phyloP scores from a whole-genome alignment of 1,140 invertebrate genomes.

The Cyclina sinensis region DNA sequence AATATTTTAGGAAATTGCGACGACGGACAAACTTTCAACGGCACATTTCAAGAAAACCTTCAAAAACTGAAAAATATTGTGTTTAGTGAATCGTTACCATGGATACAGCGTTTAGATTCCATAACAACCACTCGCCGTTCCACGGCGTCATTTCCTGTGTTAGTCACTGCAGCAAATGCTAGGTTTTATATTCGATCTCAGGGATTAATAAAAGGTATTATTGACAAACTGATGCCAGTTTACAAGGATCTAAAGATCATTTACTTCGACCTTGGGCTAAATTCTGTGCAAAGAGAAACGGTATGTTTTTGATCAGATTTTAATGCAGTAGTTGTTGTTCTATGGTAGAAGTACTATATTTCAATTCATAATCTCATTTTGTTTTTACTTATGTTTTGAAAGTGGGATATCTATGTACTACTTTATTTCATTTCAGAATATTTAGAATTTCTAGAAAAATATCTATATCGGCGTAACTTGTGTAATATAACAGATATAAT shows the following conservation, averaged over 20 bases:
- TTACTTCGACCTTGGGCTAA: conserved; percentile 55
- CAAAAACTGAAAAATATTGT: background rate
- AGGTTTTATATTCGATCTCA: conserved; percentile 41
- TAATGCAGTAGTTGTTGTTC: background rate
- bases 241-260: conserved; percentile 47
- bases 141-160: conserved; percentile 41
- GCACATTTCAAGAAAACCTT: background rate
- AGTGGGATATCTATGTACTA: background rate
- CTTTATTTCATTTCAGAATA: no score
- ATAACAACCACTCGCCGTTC: background rate
- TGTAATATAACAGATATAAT: no score
- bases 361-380: background rate
- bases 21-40: background rate
- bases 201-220: conserved; percentile 33
- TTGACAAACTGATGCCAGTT: conserved; percentile 24
- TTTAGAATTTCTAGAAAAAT: no score
- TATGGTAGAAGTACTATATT: no score
- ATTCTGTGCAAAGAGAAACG: background rate
- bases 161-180: conserved; percentile 53
- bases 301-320: background rate
- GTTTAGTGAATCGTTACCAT: conserved; percentile 24
- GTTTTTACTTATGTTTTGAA: background rate
- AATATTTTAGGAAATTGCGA: background rate
- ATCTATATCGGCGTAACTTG: no score
- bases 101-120: background rate